Evolutionary conservation across 1,140 invertebrate genomes (phyloP).

Genomic region (Sycobia sp.): DNA sequence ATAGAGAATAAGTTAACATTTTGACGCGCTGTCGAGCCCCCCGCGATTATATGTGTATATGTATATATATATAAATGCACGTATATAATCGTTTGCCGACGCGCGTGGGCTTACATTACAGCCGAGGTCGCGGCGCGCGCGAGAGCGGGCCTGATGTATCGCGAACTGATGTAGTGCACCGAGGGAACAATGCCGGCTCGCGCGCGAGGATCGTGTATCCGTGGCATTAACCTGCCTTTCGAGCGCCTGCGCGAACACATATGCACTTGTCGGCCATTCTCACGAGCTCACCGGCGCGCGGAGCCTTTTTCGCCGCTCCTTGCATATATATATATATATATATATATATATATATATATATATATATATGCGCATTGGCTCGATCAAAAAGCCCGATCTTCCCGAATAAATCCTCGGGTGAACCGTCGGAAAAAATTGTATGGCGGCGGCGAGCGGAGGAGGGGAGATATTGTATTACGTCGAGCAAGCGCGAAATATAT

Average conservation of each 20-base stretch:
- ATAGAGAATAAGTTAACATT: too few relatives aligned
- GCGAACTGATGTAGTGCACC: constrained; percentile 54
- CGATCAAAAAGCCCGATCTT: neutral
- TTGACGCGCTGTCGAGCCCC: too few relatives aligned
- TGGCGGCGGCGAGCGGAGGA: too few relatives aligned
- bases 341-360: too few relatives aligned
- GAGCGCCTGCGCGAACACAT: constrained; percentile 4
- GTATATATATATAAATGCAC: too few relatives aligned
- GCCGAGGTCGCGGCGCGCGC: too few relatives aligned
- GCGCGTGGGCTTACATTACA: constrained; percentile 33
- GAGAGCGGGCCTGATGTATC: constrained; percentile 14
- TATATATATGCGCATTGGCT: too few relatives aligned
- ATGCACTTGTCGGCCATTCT: constrained; percentile 22
- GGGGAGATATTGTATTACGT: too few relatives aligned
- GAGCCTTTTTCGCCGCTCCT: neutral
- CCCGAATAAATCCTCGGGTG: constrained; percentile 11
- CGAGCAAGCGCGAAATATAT: too few relatives aligned
- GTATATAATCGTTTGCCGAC: constrained; percentile 27
- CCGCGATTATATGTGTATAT: too few relatives aligned
- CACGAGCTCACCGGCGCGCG: constrained; percentile 14
- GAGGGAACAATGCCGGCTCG: constrained; percentile 47
- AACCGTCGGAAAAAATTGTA: too few relatives aligned
- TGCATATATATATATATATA: too few relatives aligned
- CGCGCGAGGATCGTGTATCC: constrained; percentile 20
- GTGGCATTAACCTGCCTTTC: constrained; percentile 23